A percentile compares a stretch with the other conserved stretches of the same genome.
phyloP scores from a whole-genome alignment of 2,113 vertebrate genomes.

The Thunnus maccoyii region DNA sequence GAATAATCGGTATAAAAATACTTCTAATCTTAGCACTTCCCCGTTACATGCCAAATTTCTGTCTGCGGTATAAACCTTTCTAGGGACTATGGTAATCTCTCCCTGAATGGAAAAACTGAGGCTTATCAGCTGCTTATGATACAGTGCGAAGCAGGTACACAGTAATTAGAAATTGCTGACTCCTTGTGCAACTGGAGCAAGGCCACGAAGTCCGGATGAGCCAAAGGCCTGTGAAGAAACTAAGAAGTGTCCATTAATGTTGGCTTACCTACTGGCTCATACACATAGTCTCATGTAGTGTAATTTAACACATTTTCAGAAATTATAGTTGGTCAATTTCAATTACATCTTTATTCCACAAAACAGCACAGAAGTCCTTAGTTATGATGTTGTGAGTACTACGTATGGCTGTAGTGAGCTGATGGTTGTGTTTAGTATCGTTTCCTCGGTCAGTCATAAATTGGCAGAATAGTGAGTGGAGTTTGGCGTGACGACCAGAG shows the following conservation, averaged over 20 bases:
- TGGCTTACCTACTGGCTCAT: not conserved
- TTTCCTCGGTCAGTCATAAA: not conserved
- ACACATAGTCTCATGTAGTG: not conserved
- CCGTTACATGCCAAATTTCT: conserved; percentile 28
- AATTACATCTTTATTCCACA: not conserved
- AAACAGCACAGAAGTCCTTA: too few relatives aligned
- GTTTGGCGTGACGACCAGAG: not conserved
- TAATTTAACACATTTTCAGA: not conserved
- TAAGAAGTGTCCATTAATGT: not conserved
- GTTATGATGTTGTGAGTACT: too few relatives aligned
- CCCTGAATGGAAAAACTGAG: not conserved
- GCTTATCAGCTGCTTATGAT: conserved; percentile 44
- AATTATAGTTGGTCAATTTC: not conserved
- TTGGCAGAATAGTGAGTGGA: not conserved
- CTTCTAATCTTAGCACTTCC: conserved; percentile 7
- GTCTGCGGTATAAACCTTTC: conserved; percentile 5
- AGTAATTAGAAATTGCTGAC: conserved; percentile 7
- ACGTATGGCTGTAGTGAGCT: not conserved
- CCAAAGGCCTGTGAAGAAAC: not conserved
- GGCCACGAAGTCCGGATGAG: not conserved
- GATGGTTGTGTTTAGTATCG: not conserved
- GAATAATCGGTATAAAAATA: conserved; percentile 38
- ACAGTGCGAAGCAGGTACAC: conserved; percentile 2
- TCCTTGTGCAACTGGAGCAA: not conserved
- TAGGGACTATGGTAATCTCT: not conserved